Conservation (phyloP, 2,888 invertebrate species). For the Drosophila prostipennis region DNA sequence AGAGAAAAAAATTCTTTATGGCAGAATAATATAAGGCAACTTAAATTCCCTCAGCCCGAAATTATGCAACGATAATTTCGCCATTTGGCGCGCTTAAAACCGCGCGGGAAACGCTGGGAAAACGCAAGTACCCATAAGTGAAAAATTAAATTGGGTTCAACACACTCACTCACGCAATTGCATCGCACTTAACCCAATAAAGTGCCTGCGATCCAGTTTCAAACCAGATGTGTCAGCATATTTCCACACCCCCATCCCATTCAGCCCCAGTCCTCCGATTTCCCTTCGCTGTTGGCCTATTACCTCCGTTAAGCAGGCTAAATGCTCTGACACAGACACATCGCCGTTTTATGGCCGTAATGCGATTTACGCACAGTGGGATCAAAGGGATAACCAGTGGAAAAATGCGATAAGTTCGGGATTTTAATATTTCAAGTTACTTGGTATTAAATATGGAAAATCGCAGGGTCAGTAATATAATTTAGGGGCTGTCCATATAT, state of each 20-base stretch:
- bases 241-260: background rate
- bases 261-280: background rate
- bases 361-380: slow-evolving; percentile 40
- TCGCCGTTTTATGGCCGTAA: slow-evolving; percentile 48
- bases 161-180: slow-evolving; percentile 34
- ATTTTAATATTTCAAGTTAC: background rate
- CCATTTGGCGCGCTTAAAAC: slow-evolving; percentile 10
- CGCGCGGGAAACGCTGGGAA: slow-evolving; percentile 21
- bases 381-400: background rate
- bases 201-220: slow-evolving; percentile 48
- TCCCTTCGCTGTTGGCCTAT: slow-evolving; percentile 27
- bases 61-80: slow-evolving; percentile 21
- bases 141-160: slow-evolving; percentile 37
- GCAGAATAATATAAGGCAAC: slow-evolving; percentile 2
- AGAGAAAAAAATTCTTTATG: slow-evolving; percentile 56
- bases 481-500: no score
- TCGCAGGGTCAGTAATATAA: no score
- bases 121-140: slow-evolving; percentile 40
- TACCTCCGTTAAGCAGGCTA: slow-evolving; percentile 40
- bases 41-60: slow-evolving; percentile 30
- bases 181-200: slow-evolving; percentile 70
- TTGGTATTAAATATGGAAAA: no score
- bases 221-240: slow-evolving; percentile 51
- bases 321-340: slow-evolving; percentile 41
- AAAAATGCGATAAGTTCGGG: background rate